Conservation (phyloP, 1,140 invertebrate species). For the Brachystomella parvula region DNA sequence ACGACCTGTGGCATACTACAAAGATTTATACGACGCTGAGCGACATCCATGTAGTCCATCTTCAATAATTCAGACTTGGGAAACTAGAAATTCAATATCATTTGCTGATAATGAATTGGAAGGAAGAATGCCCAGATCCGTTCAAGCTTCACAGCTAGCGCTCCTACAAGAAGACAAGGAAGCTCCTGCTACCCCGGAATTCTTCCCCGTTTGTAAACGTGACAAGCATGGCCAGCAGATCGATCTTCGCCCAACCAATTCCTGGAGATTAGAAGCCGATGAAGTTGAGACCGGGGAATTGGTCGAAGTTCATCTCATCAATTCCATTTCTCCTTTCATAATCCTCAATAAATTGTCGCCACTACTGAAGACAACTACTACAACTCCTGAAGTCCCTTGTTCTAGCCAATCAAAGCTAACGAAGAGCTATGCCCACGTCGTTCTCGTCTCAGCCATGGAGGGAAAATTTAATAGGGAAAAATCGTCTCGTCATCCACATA, state of each 20-base stretch:
- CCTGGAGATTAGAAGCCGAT: slow-evolving; percentile 23
- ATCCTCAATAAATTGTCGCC: slow-evolving; percentile 24
- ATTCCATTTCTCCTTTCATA: slow-evolving; percentile 30
- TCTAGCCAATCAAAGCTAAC: no score
- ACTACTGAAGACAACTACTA: slow-evolving; percentile 14
- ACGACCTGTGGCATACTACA: slow-evolving; percentile 26
- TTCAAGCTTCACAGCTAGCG: neutral
- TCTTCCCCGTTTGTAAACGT: neutral
- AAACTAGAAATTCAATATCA: neutral
- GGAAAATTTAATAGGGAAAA: slow-evolving; percentile 30
- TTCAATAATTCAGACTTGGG: neutral
- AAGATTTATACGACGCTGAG: slow-evolving; percentile 15
- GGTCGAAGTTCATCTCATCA: slow-evolving; percentile 29
- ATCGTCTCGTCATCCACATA: slow-evolving; percentile 31
- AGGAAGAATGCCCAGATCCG: neutral
- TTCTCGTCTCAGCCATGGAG: slow-evolving; percentile 35
- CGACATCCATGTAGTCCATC: neutral
- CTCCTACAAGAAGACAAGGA: neutral
- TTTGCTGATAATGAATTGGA: neutral
- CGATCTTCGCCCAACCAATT: slow-evolving; percentile 26
- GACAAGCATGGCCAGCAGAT: slow-evolving; percentile 24
- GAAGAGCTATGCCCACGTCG: slow-evolving; percentile 4
- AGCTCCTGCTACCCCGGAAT: neutral
- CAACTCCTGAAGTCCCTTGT: neutral
- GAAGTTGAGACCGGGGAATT: slow-evolving; percentile 28